Evolutionary conservation across 2,888 invertebrate genomes (phyloP).

Genomic region (Hyposoter didymator): DNA sequence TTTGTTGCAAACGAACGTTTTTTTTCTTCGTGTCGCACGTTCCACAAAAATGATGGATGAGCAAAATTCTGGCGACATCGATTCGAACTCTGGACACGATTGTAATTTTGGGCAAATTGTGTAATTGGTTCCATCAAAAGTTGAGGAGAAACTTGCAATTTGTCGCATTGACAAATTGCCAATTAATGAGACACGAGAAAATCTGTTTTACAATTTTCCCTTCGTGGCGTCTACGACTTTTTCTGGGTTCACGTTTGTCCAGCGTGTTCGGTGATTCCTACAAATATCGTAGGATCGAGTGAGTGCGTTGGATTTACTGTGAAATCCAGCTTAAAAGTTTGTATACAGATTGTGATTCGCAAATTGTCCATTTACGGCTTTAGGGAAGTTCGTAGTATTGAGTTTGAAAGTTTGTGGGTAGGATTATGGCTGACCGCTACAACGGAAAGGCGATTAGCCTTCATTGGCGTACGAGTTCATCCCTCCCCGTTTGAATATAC

Average conservation of each 20-base stretch:
- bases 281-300: too few species aligned
- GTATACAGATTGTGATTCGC: not conserved
- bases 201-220: constrained; percentile 44
- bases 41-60: not conserved
- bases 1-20: not conserved
- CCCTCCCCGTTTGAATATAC: constrained; percentile 7
- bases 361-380: not conserved
- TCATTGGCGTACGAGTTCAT: constrained; percentile 37
- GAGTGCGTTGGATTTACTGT: not conserved
- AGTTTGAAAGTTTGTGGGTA: not conserved
- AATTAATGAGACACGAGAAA: constrained; percentile 50
- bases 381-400: not conserved
- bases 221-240: constrained; percentile 49
- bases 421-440: constrained; percentile 8
- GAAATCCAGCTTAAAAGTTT: not conserved
- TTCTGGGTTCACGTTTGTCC: constrained; percentile 45
- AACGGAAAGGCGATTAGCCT: constrained; percentile 24
- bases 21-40: not conserved
- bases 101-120: not conserved
- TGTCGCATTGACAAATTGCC: constrained; percentile 36
- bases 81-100: not conserved
- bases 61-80: not conserved
- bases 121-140: not conserved
- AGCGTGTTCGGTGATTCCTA: not conserved
- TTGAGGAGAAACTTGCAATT: not conserved